Evolutionary conservation across 1,140 invertebrate species (phyloP), one percentile per base, ranked within the genome.

Genomic region (Heterodera carotae): DNA sequence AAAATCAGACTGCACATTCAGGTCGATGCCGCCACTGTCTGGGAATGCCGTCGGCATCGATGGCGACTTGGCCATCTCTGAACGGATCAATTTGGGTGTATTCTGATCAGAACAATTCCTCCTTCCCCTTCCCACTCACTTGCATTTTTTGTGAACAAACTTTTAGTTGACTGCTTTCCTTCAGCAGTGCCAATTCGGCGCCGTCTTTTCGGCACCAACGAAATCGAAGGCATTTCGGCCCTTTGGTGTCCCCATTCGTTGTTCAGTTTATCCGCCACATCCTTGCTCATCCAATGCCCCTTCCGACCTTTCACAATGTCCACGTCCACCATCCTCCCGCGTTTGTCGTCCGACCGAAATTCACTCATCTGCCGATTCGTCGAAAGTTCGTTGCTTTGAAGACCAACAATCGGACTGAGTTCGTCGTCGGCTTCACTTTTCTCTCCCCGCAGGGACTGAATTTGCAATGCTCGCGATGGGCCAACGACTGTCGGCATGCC

Each of bases 71-170:
- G 48, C 12, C 48, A 68, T 43, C 22, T 53, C 62, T 53, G 34
- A 53, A 48, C 29, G 33, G 31, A 7, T 5, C 39, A 43, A 2
- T 39, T 43, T 12, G 12, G 0, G 0, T 0, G 39, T 8, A 8
- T 12, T 8, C 39, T 43, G 0, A 43, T 43, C 39, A 43, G 6
- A 39, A 10, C 10, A 10, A 39, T 39, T 10, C 4, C 36, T 39
- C 4, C 10, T 4, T 73, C 34, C 2, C n/a, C 33, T 66, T 31
- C 27, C 62, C 33, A 56, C 48, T 73, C 43, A 73, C 53, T 73
- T 62, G 18, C 36, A 68, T 27, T n/a, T 73, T 73, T 29, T 27
- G 5, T 56, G 48, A 56, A 18, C 15, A 4, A 1, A n/a, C 22
- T 56, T 56, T 56, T 56, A 4, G 1, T 56, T 18, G 48, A 22